Base-by-base conservation (phyloP, 2,113 vertebrate genomes). In the Petrocephalus microphthalmus region DNA sequence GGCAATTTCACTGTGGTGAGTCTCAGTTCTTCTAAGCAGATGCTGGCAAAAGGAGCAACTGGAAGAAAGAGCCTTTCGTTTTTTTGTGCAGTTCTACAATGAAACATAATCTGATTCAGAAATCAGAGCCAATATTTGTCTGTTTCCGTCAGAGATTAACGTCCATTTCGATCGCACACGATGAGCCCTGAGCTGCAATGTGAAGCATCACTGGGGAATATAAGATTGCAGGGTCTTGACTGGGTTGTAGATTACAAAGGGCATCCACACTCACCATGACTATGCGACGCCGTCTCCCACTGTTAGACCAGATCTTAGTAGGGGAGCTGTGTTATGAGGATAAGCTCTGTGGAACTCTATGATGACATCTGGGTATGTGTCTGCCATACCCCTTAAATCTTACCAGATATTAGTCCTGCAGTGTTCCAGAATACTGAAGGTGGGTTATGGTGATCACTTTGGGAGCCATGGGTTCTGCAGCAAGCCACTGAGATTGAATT, bases 1-100 rank as follows among this genome's bases (percentile, higher is more conserved):
- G 95, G 94, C 84, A 91, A 93, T 89, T 96, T 94, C 91, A 92
- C 98, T 29, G 90, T 95, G 96, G 98, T 99, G 94, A 96, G 95
- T 90, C 15, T 15, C 25, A 3, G 37, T 29, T 8, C n/a, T 87
- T 42, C 42, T 42, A 42, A 42, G 42, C 42, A 42, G 42, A 42
- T 42, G 42, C 42, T 42, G 42, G 42, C 42, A 42, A 42, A 42
- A 1, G 3, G 42, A 42, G 42, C 1, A 42, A 42, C 3, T 42
- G 42, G 42, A 42, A 42, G 42, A 42, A 42, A 42, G 42, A n/a
- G 51, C 33, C 7, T 33, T 57, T 47, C 22, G 11, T 22, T 60
- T 60, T 60, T 5, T 49, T 49, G 5, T 49, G 47, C 7, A 49
- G 47, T 67, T 67, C n/a, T 67, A 67, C 25, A 67, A 49, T 49